These are phyloP conservation scores for Drosophila tropicalis DNA, from an alignment of 1,140 invertebrate species.

Conservation along the genomic window DNA sequence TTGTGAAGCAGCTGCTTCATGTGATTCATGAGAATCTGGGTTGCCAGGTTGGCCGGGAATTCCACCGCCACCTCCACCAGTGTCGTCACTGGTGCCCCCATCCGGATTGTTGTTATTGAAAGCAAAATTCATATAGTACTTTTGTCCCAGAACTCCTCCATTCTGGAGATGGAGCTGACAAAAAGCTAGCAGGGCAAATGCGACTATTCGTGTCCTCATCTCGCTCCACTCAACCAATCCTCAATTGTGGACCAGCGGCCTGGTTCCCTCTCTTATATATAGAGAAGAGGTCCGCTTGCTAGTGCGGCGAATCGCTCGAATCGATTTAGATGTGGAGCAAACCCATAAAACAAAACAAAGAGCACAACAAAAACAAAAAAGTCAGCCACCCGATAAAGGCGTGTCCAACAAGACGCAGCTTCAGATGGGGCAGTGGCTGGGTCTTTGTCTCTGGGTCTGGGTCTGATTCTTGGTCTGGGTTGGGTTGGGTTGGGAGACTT, in stretches of 20 bases:
- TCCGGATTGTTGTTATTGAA: constrained; percentile 71
- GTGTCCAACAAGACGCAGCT: constrained; percentile 35
- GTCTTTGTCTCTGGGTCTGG: background rate
- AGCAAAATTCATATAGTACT: constrained; percentile 74
- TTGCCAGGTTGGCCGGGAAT: background rate
- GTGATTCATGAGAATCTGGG: background rate
- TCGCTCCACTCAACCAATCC: constrained; percentile 49
- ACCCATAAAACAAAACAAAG: constrained; percentile 24
- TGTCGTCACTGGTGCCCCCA: constrained; percentile 14
- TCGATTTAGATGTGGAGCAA: constrained; percentile 51
- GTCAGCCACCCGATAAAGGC: constrained; percentile 45
- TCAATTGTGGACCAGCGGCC: constrained; percentile 49
- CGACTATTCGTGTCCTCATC: constrained; percentile 55
- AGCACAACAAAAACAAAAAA: constrained; percentile 15
- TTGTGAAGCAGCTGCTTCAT: too few species aligned
- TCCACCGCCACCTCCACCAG: background rate
- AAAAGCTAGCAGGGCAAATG: constrained; percentile 44
- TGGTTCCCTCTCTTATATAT: constrained; percentile 72
- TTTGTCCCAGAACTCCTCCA: constrained; percentile 48
- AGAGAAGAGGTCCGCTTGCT: constrained; percentile 49
- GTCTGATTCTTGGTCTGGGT: too few species aligned
- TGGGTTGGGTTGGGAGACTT: background rate
- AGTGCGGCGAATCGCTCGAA: constrained; percentile 50
- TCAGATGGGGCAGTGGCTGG: background rate
- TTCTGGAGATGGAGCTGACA: constrained; percentile 34